Conservation (phyloP, 2,113 vertebrate genomes). For the Cyphomyrus plagiostoma region DNA sequence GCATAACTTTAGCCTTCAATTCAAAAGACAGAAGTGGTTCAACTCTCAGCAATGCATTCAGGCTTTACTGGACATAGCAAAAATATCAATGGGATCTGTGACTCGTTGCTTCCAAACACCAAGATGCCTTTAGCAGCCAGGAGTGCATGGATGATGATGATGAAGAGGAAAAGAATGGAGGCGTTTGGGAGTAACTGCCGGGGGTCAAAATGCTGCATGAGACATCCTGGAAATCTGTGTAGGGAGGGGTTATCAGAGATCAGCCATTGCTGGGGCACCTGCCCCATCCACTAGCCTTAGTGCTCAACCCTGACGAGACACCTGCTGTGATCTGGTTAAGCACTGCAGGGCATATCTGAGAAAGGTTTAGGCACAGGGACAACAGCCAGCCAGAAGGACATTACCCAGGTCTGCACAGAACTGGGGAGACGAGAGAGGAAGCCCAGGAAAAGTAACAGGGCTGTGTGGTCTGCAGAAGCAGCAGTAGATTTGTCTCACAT, state of each 20-base stretch:
- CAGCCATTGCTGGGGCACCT: not conserved
- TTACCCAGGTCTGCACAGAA: not conserved
- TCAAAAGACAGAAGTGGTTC: not conserved
- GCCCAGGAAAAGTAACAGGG: not conserved
- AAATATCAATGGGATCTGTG: not conserved
- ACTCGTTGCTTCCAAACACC: not conserved
- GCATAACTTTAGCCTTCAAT: not conserved
- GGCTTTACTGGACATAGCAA: not conserved
- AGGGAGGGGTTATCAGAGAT: not conserved
- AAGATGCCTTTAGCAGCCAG: not conserved
- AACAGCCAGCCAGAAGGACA: not conserved
- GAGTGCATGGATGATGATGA: not conserved
- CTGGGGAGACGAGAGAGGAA: not conserved
- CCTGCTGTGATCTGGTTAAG: not conserved
- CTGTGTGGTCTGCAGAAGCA: not conserved
- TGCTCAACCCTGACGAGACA: not conserved
- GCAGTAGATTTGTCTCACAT: not conserved
- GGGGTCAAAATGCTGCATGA: not conserved
- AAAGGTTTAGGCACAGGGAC: not conserved
- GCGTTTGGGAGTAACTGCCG: not conserved
- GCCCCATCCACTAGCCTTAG: not conserved
- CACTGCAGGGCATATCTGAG: not conserved
- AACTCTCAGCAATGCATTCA: not conserved
- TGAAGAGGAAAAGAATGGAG: not conserved
- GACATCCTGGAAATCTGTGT: not conserved